Percentiles rank a stretch among this genome's conserved stretches.
phyloP scores from a whole-genome alignment of 2,113 vertebrate species.

The Acanthochromis polyacanthus region DNA sequence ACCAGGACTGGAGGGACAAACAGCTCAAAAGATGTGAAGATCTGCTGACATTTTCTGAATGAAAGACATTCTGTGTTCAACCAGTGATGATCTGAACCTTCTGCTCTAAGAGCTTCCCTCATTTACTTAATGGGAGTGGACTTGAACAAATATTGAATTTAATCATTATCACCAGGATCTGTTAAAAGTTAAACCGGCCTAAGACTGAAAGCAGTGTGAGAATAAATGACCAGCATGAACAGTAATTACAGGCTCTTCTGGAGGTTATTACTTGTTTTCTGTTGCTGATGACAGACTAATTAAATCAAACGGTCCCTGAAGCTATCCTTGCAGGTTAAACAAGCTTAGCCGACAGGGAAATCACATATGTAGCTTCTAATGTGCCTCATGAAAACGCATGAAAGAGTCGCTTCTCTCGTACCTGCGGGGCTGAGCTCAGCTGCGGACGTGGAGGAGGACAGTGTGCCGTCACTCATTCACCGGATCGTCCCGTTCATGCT shows the following conservation, averaged over 20 bases:
- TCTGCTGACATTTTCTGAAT: too few relatives aligned
- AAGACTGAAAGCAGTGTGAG: too few relatives aligned
- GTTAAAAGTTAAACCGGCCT: background rate
- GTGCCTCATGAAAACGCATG: too few relatives aligned
- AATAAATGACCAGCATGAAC: background rate
- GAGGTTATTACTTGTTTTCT: background rate
- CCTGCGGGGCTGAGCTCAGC: slow-evolving; percentile 15
- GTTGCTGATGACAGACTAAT: background rate
- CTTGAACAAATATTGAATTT: slow-evolving; percentile 30
- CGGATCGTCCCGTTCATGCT: background rate
- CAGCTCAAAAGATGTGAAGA: too few relatives aligned
- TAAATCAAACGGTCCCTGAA: background rate
- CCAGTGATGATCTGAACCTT: background rate
- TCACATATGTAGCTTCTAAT: too few relatives aligned
- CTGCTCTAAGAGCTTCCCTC: background rate
- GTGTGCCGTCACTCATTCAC: background rate
- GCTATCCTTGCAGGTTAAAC: background rate
- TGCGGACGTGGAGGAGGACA: background rate
- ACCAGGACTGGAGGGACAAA: too few relatives aligned
- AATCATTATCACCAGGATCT: slow-evolving; percentile 15
- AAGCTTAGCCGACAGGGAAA: too few relatives aligned
- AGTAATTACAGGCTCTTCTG: background rate
- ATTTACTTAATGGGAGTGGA: slow-evolving; percentile 12
- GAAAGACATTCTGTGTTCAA: background rate
- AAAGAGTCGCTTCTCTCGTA: slow-evolving; percentile 12